These are phyloP conservation scores for Neoaliturus tenellus DNA, from an alignment of 2,888 invertebrate genomes.

Conservation along the genomic window DNA sequence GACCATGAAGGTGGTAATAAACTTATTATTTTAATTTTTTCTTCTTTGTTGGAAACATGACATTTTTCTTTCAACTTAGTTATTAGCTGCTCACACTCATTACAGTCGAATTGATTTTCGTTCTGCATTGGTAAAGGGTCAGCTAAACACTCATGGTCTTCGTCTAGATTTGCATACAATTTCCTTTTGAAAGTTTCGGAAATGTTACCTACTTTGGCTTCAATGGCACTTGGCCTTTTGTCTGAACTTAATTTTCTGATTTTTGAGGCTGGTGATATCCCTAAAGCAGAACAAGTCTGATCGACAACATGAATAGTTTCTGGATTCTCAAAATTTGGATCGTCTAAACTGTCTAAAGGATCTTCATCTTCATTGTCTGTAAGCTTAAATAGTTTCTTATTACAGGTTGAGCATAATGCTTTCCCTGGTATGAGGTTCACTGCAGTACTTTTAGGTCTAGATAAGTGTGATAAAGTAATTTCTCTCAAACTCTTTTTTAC, in stretches of 20 bases:
- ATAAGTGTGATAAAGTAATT: constrained; percentile 25
- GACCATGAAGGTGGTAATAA: constrained; percentile 38
- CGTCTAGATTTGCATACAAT: constrained; percentile 17
- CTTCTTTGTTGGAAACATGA: constrained; percentile 33
- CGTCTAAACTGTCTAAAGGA: background rate
- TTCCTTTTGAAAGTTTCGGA: constrained; percentile 41
- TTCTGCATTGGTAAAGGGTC: constrained; percentile 21
- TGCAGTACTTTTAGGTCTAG: background rate
- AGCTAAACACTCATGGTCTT: constrained; percentile 37
- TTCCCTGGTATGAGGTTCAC: constrained; percentile 31
- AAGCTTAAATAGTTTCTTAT: constrained; percentile 26
- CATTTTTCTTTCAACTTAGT: constrained; percentile 41
- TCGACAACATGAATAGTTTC: constrained; percentile 18
- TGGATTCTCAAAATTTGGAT: background rate
- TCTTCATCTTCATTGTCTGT: constrained; percentile 13
- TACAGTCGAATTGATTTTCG: background rate
- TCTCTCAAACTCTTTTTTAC: constrained; percentile 4
- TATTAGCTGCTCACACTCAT: constrained; percentile 24
- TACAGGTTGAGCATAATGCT: constrained; percentile 38
- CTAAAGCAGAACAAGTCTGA: constrained; percentile 26
- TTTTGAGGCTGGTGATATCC: constrained; percentile 35
- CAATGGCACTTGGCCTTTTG: constrained; percentile 5
- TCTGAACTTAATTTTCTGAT: constrained; percentile 38
- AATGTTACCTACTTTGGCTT: constrained; percentile 24
- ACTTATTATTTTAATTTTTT: constrained; percentile 44